Percentiles rank a stretch among this genome's conserved stretches.
Evolutionary conservation across 2,888 invertebrate species (phyloP).

Genomic region (Ophioninae sp.): DNA sequence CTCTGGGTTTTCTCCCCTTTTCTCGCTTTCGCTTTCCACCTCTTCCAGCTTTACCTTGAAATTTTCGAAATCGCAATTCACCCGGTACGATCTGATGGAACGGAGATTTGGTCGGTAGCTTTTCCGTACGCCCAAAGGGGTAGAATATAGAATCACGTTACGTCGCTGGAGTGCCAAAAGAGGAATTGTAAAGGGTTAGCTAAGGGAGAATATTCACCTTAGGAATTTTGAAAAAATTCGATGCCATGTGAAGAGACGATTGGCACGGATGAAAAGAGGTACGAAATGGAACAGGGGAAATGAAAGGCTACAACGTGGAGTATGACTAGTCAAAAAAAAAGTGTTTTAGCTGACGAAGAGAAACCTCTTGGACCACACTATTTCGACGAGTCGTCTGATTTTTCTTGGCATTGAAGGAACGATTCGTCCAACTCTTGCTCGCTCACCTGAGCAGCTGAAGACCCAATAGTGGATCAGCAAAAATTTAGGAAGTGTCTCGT

Average conservation of each 20-base stretch:
- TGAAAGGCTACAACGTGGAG: background rate
- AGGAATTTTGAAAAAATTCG: constrained; percentile 46
- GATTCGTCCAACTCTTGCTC: constrained; percentile 28
- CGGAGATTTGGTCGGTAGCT: constrained; percentile 8
- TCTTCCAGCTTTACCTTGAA: background rate
- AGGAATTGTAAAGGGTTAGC: constrained; percentile 53
- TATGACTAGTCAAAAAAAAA: constrained; percentile 29
- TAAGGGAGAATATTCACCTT: constrained; percentile 40
- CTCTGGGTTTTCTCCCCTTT: background rate
- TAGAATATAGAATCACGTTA: constrained; percentile 49
- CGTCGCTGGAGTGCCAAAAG: constrained; percentile 25
- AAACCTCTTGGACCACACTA: constrained; percentile 24
- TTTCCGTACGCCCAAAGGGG: constrained; percentile 23
- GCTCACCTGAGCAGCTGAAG: background rate
- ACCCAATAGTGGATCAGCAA: background rate
- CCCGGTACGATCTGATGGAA: background rate
- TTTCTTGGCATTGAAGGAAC: constrained; percentile 49
- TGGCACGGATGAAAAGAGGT: background rate
- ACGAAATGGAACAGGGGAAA: background rate
- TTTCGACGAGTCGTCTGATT: constrained; percentile 37
- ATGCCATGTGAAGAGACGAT: background rate
- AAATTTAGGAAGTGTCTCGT: background rate
- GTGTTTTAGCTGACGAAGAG: constrained; percentile 9
- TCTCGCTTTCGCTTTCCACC: background rate
- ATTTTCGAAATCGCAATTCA: constrained; percentile 25